Base-by-base conservation (phyloP, 2,113 vertebrate genomes). In the Sinocyclocheilus rhinocerous region DNA sequence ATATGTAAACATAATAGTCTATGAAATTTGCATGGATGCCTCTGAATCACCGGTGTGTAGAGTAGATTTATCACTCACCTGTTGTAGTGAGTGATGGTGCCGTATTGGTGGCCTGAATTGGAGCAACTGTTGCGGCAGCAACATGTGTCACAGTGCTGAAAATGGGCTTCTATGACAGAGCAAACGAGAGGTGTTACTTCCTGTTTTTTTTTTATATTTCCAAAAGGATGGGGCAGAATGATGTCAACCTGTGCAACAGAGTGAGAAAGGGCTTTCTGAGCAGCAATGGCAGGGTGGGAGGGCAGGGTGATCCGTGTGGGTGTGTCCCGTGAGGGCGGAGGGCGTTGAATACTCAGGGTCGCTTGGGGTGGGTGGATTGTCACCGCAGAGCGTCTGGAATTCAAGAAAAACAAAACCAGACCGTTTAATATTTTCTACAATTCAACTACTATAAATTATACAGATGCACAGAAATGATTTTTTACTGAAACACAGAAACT, bases 91-190 rank as follows among this genome's bases (percentile, higher is more conserved):
- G 96, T 65, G 97, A 97, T 83, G 98, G 96, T 88, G 97, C 95
- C 8, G 97, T 98, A 93, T 99, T 99, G 0, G 97, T 98, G 88
- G 97, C 97, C 93, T 98, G 94, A 92, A 99, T 99, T 22, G 98
- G 98, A 78, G 98, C 98, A 90, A 99, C 98, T 4, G 98, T 99
- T 84, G 98, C 98, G 45, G 98, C 98, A 84, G 96, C 97, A 50
- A 99, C 97, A 5, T 97, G 98, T 16, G 98, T 97, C 85, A 98
- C 97, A 76, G 97, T 96, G 87, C 97, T 98, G 89, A 99, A 99
- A 89, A 99, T 98, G 0, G 97, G 96, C 92, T 99, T 99, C 98
- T 99, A 86, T 3, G 15, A 29, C 13, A 81, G 33, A 26, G 16
- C 29, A 69, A 12, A 33, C 22, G 6, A 50, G 36, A 11, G 52